A percentile compares a stretch with the other conserved stretches of the same genome.
phyloP scores from a whole-genome alignment of 2,888 invertebrate species.

The Drosophila heteroneura region DNA sequence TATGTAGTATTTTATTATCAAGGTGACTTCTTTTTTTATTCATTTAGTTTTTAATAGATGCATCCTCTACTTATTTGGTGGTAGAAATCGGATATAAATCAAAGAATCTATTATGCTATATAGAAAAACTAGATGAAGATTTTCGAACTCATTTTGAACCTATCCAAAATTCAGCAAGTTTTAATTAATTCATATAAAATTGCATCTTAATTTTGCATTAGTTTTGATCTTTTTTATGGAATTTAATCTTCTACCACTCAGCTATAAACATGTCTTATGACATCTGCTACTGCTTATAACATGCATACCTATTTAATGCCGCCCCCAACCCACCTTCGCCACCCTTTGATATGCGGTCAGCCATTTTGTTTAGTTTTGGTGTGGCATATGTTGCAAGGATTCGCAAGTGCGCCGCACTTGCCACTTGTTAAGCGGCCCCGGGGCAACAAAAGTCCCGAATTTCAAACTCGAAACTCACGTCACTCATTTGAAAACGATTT shows the following conservation, averaged over 20 bases:
- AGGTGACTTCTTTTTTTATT: too few species aligned
- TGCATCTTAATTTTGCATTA: background rate
- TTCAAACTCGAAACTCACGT: conserved; percentile 8
- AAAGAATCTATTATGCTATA: background rate
- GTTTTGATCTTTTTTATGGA: background rate
- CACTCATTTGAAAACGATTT: conserved; percentile 64
- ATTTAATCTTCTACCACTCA: background rate
- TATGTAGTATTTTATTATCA: background rate
- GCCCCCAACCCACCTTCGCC: rapidly evolving
- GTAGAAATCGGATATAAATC: background rate
- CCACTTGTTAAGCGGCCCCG: conserved; percentile 56
- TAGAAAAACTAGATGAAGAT: background rate
- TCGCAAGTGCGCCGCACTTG: background rate
- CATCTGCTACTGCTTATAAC: background rate
- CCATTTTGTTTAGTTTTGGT: conserved; percentile 46
- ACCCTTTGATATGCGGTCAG: conserved; percentile 17
- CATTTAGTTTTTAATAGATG: too few species aligned
- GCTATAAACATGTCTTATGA: background rate
- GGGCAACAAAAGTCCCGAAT: conserved; percentile 26
- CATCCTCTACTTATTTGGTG: too few species aligned
- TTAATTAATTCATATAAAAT: background rate
- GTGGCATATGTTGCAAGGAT: conserved; percentile 52
- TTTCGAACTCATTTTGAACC: background rate
- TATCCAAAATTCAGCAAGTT: background rate
- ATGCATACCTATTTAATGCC: background rate